phyloP scores from a whole-genome alignment of 2,888 invertebrate species.

The Nycteola revayana region DNA sequence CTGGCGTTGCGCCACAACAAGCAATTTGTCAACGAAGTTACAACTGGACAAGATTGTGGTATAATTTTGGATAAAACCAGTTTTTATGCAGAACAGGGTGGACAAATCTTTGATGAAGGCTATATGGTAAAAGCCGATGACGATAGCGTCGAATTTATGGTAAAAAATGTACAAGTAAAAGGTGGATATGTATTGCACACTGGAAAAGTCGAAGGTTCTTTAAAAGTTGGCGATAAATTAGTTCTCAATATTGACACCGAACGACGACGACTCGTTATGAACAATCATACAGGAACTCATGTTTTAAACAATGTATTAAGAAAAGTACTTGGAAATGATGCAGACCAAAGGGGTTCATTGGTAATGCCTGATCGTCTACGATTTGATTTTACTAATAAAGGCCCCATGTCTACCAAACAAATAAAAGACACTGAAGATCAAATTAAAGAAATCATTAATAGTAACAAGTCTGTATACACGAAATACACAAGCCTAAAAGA shows the following conservation, averaged over 20 bases:
- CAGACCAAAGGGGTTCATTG: constrained; percentile 97
- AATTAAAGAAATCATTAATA: constrained; percentile 88
- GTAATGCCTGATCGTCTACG: constrained; percentile 98
- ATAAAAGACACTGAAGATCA: constrained; percentile 92
- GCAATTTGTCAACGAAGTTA: constrained; percentile 91
- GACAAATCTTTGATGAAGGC: constrained; percentile 98
- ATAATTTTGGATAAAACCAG: constrained; percentile 94
- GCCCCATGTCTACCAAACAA: constrained; percentile 94
- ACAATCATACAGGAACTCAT: constrained; percentile 99
- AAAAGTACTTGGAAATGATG: constrained; percentile 93
- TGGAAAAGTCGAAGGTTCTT: constrained; percentile 92
- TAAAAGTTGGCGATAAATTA: constrained; percentile 93
- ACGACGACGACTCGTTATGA: constrained; percentile 96
- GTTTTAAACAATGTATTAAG: constrained; percentile 96
- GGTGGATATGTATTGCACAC: constrained; percentile 98
- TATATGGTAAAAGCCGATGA: constrained; percentile 91
- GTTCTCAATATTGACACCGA: constrained; percentile 91
- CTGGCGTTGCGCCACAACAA: constrained; percentile 91
- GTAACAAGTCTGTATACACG: constrained; percentile 92
- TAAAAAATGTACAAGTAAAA: constrained; percentile 96
- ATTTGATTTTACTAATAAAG: constrained; percentile 98
- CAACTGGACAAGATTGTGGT: constrained; percentile 94
- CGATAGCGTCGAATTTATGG: constrained; percentile 94
- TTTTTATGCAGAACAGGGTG: constrained; percentile 99
- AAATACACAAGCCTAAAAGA: constrained; percentile 91